Evolutionary conservation across 1,140 invertebrate species (phyloP), one percentile per base, ranked within the genome.

Genomic region (Solenopsis fugax): DNA sequence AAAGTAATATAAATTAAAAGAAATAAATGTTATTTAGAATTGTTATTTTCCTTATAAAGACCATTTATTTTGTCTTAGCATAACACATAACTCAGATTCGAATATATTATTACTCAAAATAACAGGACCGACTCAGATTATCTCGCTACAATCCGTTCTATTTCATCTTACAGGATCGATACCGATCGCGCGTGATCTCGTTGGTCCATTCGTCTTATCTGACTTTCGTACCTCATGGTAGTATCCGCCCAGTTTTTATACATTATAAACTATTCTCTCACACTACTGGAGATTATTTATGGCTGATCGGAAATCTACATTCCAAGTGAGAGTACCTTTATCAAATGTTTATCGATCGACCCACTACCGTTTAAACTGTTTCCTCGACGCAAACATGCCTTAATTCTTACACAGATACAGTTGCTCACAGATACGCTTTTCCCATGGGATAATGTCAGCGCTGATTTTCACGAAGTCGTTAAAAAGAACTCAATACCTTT

Each of bases 201-300:
- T 60, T 29, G 13, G 50, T 41, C 58, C 60, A 64, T 85, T 64
- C 60, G 37, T 88, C 48, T 87, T 87, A 78, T 56, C 18, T 41
- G n/a, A 34, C 56, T 56, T 89, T 77, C 52, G 60, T 72, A 58
- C 21, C 16, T 29, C 9, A 34, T 34, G 18, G n/a, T 78, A 69
- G 13, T 50, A 37, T 24, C 50, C 54, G 69, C n/a, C 13, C 56
- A 56, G 58, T 64, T 81, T 87, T 89, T 89, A 81, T 88, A 88
- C 41, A 45, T 69, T 76, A 48, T 87, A 65, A 80, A 85, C 50
- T 69, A 87, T 76, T 81, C 50, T 52, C 34, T 29, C 56, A 48
- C 45, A 50, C 21, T 62, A 12, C 16, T 41, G 6, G 62, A 1
- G 37, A 90, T 86, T 90, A 90, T 90, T 90, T 88, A 90, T 81